phyloP scores from a whole-genome alignment of 2,797 vertebrate species.

The Diplodus sargus region DNA sequence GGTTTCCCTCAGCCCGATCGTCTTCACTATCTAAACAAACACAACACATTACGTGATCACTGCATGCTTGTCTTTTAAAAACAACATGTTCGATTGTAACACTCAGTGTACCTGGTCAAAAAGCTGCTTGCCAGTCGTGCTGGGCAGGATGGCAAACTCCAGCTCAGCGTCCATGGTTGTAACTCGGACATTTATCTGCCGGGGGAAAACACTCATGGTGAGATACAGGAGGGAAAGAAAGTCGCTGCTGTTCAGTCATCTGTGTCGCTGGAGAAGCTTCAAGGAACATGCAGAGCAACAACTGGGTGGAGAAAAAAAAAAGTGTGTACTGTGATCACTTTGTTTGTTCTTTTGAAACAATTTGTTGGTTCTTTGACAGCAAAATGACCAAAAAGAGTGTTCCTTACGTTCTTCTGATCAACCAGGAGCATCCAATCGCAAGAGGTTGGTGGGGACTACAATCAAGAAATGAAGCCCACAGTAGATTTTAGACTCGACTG shows the following conservation, averaged over 20 bases:
- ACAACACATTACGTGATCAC: slow-evolving; percentile 18
- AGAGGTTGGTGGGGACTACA: slow-evolving; percentile 81
- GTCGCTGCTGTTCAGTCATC: slow-evolving; percentile 33
- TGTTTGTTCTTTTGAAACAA: slow-evolving; percentile 50
- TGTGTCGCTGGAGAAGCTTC: slow-evolving; percentile 48
- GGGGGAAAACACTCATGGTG: slow-evolving; percentile 59
- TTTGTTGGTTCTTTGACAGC: slow-evolving; percentile 64
- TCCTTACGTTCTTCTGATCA: slow-evolving; percentile 85
- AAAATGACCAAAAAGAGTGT: slow-evolving; percentile 75
- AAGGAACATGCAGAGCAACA: slow-evolving; percentile 48
- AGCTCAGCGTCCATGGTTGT: slow-evolving; percentile 99
- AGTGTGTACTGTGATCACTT: slow-evolving; percentile 19
- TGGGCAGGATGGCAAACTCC: slow-evolving; percentile 98
- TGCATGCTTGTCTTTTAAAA: not conserved
- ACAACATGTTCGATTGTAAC: not conserved
- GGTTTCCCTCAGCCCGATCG: slow-evolving; percentile 96
- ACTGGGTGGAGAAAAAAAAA: slow-evolving; percentile 31
- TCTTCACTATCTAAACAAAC: slow-evolving; percentile 92
- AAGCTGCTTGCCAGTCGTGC: slow-evolving; percentile 97
- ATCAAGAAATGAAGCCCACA: slow-evolving; percentile 79
- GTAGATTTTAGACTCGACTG: slow-evolving; percentile 71
- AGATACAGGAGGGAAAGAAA: slow-evolving; percentile 40
- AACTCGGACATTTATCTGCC: slow-evolving; percentile 95
- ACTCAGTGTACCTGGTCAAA: slow-evolving; percentile 92
- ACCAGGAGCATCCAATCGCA: slow-evolving; percentile 84